phyloP scores from a whole-genome alignment of 2,888 invertebrate species.

The Spisula solida region DNA sequence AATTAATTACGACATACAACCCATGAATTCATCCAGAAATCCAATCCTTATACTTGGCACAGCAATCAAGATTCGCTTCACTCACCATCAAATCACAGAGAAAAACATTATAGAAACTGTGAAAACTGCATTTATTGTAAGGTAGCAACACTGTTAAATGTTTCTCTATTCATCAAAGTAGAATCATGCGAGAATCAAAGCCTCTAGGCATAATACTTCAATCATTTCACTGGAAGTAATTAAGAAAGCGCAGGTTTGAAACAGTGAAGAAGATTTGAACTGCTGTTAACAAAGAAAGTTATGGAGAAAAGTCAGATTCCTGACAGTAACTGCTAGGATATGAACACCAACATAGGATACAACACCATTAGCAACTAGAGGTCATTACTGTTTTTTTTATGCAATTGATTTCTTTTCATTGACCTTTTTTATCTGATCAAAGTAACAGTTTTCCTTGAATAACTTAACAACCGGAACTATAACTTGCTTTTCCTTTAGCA shows the following conservation, averaged over 20 bases:
- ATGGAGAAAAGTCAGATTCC: too few relatives aligned
- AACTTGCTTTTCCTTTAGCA: too few relatives aligned
- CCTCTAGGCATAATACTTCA: background rate
- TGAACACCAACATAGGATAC: too few relatives aligned
- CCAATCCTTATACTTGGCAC: background rate
- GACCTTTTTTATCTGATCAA: too few relatives aligned
- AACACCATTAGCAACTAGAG: too few relatives aligned
- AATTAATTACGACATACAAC: background rate
- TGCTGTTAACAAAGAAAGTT: background rate
- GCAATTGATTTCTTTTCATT: too few relatives aligned
- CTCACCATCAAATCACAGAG: constrained; percentile 13
- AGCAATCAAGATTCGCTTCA: background rate
- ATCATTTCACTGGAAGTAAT: constrained; percentile 17
- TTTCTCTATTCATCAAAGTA: background rate
- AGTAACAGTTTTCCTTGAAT: too few relatives aligned
- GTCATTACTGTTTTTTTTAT: too few relatives aligned
- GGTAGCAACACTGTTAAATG: background rate
- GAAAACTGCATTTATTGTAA: constrained; percentile 8
- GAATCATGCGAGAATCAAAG: constrained; percentile 8
- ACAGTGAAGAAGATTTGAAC: background rate
- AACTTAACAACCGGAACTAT: too few relatives aligned
- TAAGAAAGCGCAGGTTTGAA: background rate
- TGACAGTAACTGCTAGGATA: too few relatives aligned
- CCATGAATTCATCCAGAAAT: constrained; percentile 6
- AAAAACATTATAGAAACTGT: background rate